These are phyloP conservation scores for Chironomus tepperi DNA, from an alignment of 1,140 invertebrate species.

Conservation along the genomic window DNA sequence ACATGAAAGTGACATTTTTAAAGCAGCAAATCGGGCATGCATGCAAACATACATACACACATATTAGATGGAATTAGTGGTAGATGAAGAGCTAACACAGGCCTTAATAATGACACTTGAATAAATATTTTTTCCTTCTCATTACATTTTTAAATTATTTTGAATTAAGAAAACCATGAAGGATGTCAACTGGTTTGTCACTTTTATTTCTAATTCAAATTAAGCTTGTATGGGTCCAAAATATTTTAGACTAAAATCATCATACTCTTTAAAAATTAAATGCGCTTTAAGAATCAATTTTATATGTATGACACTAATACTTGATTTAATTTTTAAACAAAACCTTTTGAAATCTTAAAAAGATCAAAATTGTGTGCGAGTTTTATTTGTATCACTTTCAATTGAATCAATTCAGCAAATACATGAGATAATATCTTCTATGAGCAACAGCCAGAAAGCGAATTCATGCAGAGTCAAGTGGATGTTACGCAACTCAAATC, in stretches of 20 bases:
- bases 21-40: slow-evolving; percentile 12
- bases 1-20: slow-evolving; percentile 21
- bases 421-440: no score
- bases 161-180: not conserved
- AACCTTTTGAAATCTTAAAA: no score
- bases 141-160: not conserved
- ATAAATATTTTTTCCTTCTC: not conserved
- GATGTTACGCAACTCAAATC: not conserved
- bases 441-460: no score
- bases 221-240: no score
- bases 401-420: not conserved
- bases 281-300: no score
- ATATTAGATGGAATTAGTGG: not conserved
- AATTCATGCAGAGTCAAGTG: not conserved
- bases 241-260: no score
- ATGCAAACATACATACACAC: not conserved
- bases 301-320: no score
- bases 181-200: no score
- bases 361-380: not conserved
- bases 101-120: not conserved
- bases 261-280: no score
- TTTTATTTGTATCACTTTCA: not conserved
- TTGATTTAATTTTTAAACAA: no score
- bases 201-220: no score
- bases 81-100: not conserved